Evolutionary conservation across 64 coral and sea anemone genomes (phyloP).

Genomic region (Dendronephthya gigantea): DNA sequence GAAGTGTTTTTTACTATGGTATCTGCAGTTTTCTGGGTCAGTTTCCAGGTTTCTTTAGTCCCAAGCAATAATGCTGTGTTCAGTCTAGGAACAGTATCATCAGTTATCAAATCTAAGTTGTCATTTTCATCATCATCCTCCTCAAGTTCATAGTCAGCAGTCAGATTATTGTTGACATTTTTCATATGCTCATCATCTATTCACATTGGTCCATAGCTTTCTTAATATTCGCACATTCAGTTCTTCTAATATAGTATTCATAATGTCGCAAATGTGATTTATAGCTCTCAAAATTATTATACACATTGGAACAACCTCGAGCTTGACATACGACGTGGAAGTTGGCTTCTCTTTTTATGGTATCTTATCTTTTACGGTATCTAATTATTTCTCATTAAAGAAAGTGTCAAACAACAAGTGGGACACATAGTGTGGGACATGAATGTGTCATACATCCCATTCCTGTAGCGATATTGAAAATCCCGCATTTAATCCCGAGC

Average conservation of each 20-base stretch:
- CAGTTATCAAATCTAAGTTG: neutral
- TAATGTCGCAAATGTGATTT: slow-evolving; percentile 17
- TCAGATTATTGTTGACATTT: neutral
- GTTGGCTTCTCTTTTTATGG: neutral
- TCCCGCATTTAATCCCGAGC: too few species aligned
- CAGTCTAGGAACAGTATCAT: neutral
- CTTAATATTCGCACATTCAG: neutral
- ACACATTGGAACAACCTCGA: neutral
- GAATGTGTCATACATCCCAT: too few species aligned
- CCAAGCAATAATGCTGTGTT: neutral
- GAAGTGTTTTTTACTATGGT: neutral
- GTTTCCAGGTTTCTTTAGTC: neutral
- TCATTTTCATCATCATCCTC: neutral
- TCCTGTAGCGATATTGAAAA: too few species aligned
- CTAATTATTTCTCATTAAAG: neutral
- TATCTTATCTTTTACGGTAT: too few species aligned
- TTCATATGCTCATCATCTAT: neutral
- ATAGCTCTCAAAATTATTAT: neutral
- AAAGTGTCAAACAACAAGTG: neutral
- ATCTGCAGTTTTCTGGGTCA: neutral
- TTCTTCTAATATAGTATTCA: neutral
- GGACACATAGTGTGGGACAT: too few species aligned
- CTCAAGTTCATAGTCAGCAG: neutral
- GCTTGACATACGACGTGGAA: slow-evolving; percentile 15
- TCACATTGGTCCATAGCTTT: neutral